Base-by-base conservation (phyloP, 1,140 invertebrate genomes). In the Procambarus virginalis region DNA sequence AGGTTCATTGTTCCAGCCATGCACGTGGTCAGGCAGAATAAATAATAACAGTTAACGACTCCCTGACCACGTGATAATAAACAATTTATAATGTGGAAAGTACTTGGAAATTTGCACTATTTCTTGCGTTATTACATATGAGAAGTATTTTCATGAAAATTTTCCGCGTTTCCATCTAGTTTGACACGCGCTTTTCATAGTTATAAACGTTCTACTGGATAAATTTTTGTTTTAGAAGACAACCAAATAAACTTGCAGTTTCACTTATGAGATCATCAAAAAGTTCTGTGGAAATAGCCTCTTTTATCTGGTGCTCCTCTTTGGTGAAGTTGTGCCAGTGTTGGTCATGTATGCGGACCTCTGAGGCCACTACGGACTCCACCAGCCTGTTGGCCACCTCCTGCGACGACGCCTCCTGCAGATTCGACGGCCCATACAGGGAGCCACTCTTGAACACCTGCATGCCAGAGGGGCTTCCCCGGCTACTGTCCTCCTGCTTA, bases 191-290 rank as follows among this genome's bases (percentile, higher is more conserved):
- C 34, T 34, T 34, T 34, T 34, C 1, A 34, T 34, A 34, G 34
- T 34, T 34, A 34, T 34, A 34, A 34, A 34, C 34, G 51, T 5
- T 12, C 20, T 20, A 84, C 73, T 78, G 22, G 9, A 55, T 45
- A 20, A 82, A 46, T 34, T 88, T 81, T 81, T 51, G 3, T 58
- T 34, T 88, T 9, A 81, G 46, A 5, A 86, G 46, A 58, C 34
- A 60, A 22, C 51, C 79, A n/a, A 79, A 84, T 34, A 89, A 45
- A 55, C 48, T 51, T 0, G 88, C 48, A 8, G 81, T 89, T 49
- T 89, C 81, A 79, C 75, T 68, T 9, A 89, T 84, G 82, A 89
- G 81, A 84, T 89, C 82, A 84, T 89, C 34, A 58, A 89, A 45
- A 34, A 89, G n/a, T 64, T 89, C 58, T n/a, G 46, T 79, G 4